These are phyloP conservation scores for Borostomias antarcticus DNA, from an alignment of 2,797 vertebrate genomes.

Conservation along the genomic window DNA sequence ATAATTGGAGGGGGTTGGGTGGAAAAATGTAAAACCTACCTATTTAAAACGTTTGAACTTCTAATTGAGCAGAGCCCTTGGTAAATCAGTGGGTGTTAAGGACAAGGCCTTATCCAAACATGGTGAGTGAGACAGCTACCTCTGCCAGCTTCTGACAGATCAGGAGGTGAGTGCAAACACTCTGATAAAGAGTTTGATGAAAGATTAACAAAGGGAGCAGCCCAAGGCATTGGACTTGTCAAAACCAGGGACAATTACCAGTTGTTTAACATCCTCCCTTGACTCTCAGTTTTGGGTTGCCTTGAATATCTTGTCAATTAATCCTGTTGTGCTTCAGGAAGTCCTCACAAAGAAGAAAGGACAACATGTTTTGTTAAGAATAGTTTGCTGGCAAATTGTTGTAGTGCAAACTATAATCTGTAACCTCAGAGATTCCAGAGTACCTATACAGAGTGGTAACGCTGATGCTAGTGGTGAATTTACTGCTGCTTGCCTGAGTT, in stretches of 20 bases:
- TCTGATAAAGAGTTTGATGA: conserved; percentile 53
- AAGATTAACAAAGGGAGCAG: conserved; percentile 37
- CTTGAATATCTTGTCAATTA: background rate
- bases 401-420: background rate
- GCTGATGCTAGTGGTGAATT: background rate
- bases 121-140: conserved; percentile 48
- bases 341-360: background rate
- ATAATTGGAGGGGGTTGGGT: conserved; percentile 32
- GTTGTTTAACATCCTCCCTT: conserved; percentile 23
- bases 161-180: conserved; percentile 56
- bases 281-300: conserved; percentile 25
- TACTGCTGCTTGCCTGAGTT: background rate
- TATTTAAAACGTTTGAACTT: conserved; percentile 66
- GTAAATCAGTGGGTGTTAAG: conserved; percentile 57
- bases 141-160: conserved; percentile 35
- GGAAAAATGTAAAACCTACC: conserved; percentile 51
- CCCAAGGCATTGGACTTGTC: conserved; percentile 24
- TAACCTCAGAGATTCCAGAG: background rate
- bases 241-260: conserved; percentile 11
- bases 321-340: conserved; percentile 7
- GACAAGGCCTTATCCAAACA: conserved; percentile 62
- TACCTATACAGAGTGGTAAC: background rate
- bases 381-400: conserved; percentile 26
- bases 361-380: conserved; percentile 23
- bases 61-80: conserved; percentile 57